These are phyloP conservation scores for Drosophila sucinea DNA, from an alignment of 1,140 invertebrate genomes.

Conservation along the genomic window DNA sequence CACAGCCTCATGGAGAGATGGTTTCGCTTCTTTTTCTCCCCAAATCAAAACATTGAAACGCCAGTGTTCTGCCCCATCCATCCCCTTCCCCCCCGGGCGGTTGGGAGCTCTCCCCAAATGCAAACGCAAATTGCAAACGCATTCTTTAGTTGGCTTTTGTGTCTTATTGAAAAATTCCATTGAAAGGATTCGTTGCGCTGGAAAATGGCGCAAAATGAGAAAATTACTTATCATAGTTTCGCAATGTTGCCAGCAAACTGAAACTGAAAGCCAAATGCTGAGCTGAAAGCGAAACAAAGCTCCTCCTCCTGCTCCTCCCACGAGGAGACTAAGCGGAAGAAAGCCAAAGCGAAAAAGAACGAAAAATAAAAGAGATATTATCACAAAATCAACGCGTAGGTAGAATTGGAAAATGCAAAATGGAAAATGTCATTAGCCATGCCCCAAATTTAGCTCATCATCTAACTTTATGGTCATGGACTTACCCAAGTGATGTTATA, in stretches of 20 bases:
- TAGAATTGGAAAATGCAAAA: not conserved
- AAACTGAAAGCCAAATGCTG: conserved; percentile 11
- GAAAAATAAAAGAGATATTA: not conserved
- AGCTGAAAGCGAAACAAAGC: conserved; percentile 20
- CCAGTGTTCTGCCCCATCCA: not conserved
- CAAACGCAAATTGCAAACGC: conserved; percentile 32
- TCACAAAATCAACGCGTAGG: conserved; percentile 1
- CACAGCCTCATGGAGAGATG: not conserved
- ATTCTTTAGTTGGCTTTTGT: conserved; percentile 33
- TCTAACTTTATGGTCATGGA: too few relatives aligned
- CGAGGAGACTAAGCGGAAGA: not conserved
- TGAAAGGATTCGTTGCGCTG: conserved; percentile 32
- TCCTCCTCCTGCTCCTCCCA: not conserved
- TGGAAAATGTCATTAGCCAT: not conserved
- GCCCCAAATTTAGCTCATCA: not conserved
- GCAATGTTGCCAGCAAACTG: conserved; percentile 23
- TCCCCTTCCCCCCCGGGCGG: not conserved
- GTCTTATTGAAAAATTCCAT: conserved; percentile 34
- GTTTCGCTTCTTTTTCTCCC: not conserved
- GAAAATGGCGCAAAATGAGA: conserved; percentile 29
- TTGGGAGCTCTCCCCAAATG: conserved; percentile 8
- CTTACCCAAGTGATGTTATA: not conserved
- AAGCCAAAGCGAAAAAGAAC: not conserved
- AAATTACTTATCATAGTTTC: conserved; percentile 33
- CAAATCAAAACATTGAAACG: conserved; percentile 17